Conservation (phyloP, 2,797 vertebrate species). For the Lindbergichthys nudifrons region DNA sequence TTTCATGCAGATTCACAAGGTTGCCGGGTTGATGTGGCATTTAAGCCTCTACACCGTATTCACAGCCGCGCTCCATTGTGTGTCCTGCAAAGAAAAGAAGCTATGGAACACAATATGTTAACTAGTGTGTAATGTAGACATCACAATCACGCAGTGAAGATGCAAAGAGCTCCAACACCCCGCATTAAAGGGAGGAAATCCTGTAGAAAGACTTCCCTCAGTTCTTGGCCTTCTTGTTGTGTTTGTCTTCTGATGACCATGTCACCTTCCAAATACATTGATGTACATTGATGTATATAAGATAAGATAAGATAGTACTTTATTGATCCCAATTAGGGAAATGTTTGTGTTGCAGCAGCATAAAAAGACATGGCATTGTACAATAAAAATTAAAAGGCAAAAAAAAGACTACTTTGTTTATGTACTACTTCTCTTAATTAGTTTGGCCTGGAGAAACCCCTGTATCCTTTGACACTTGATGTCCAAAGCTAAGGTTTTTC, state of each 20-base stretch:
- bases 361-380: too few species aligned
- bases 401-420: too few species aligned
- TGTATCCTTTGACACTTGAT: background rate
- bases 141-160: background rate
- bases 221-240: background rate
- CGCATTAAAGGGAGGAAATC: background rate
- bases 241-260: background rate
- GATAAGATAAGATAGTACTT: too few species aligned
- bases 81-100: constrained; percentile 35
- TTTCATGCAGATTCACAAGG: constrained; percentile 60
- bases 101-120: constrained; percentile 37
- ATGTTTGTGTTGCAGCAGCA: too few species aligned
- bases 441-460: too few species aligned
- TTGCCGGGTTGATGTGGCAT: constrained; percentile 55
- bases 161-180: background rate
- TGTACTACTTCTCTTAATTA: background rate
- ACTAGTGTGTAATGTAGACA: constrained; percentile 6
- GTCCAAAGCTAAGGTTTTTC: background rate
- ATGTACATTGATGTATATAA: too few species aligned
- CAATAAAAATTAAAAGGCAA: too few species aligned
- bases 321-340: too few species aligned
- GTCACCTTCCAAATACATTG: background rate
- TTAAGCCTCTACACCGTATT: constrained; percentile 39
- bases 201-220: background rate
- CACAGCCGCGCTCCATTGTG: constrained; percentile 38